Evolutionary conservation across 1,140 invertebrate species (phyloP), one percentile per base, ranked within the genome.

Genomic region (Pogonomyrmex barbatus): DNA sequence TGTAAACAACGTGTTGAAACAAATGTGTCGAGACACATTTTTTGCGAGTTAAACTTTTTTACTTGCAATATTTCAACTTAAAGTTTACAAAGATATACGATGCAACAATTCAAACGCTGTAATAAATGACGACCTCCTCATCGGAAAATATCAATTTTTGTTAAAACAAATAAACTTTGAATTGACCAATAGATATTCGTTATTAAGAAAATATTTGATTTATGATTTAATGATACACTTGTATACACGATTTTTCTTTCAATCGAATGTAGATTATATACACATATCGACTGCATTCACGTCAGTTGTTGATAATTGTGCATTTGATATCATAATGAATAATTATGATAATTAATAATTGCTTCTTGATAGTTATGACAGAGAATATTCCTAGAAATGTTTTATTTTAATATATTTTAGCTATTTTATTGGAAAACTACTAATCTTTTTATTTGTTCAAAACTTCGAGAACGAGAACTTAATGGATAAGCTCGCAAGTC

Each of bases 181-280:
- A 56, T 75, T 42, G 12, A 36, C 0, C 1, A 58, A 30, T n/a
- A 9, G 2, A 73, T 58, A 73, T 58, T 17, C 42, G 36, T 30
- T 10, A n/a, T 56, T 56, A 56, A 45, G 24, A 60, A 5, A 10
- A 39, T 3, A 56, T 54, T 17, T 2, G 17, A 1, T 56, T 68
- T 68, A 10, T 2, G 17, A 1, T 56, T 68, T 68, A 10, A 45
- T 0, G 33, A 24, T 52, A 56, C 8, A 2, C 0, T 24, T 47
- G 14, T 2, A 14, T 39, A 39, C 12, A 33, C 9, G 30, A 4
- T 45, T 62, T 62, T 14, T 47, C 56, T 56, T 45, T 12, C 47
- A 30, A 24, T 12, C 9, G 30, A 67, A 67, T 67, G 14, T 79
- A 77, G n/a, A 77, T 81, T 56, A 68, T 68, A 14, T 14, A 24